Conservation (phyloP, 1,140 invertebrate genomes). For the Pseudomyrmex concolor region DNA sequence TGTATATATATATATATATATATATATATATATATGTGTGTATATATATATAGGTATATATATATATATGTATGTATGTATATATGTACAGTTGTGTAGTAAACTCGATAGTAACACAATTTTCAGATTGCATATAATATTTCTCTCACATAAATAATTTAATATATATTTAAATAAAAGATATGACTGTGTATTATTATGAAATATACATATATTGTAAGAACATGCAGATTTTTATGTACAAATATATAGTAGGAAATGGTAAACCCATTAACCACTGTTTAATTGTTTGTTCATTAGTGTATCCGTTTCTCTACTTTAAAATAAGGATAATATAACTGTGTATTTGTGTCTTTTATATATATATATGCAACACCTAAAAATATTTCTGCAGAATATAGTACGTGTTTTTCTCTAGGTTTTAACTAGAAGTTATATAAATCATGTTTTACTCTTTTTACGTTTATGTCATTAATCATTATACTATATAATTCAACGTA, state of each 20-base stretch:
- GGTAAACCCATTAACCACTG: conserved; percentile 12
- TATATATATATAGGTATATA: neutral
- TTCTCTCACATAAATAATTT: conserved; percentile 5
- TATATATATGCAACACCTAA: conserved; percentile 10
- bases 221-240: neutral
- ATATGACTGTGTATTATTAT: too few species aligned
- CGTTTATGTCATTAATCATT: conserved; percentile 45
- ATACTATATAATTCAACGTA: conserved; percentile 30
- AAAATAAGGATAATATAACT: conserved; percentile 15
- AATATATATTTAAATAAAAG: neutral
- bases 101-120: neutral
- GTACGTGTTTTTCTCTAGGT: neutral
- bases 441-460: conserved; percentile 33
- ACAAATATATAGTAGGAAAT: neutral
- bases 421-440: conserved; percentile 40
- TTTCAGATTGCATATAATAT: neutral
- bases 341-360: neutral
- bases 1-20: neutral
- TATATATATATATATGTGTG: neutral
- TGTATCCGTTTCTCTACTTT: neutral
- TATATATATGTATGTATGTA: neutral
- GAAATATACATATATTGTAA: neutral
- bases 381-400: conserved; percentile 13
- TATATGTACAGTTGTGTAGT: neutral
- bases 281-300: conserved; percentile 14